Percentiles rank a stretch among this genome's conserved stretches.
These are phyloP conservation scores for Drosophila equinoxialis DNA, from an alignment of 1,140 invertebrate genomes.

Conservation along the genomic window DNA sequence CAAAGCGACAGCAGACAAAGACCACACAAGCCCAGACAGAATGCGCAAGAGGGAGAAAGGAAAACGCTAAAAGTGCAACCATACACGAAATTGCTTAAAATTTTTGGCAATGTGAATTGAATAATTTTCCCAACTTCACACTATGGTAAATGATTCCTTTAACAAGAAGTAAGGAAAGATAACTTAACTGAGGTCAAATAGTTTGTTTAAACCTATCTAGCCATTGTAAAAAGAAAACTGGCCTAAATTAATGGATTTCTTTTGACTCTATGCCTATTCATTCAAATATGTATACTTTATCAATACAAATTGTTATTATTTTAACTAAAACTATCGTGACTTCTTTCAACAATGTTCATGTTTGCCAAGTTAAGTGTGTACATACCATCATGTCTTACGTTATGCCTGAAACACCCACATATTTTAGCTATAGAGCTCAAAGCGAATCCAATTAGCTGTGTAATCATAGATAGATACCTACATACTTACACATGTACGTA, in stretches of 20 bases:
- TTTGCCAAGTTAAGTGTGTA: not conserved
- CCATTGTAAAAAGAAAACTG: too few species aligned
- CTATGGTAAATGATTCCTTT: not conserved
- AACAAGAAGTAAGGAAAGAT: not conserved
- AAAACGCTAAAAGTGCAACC: not conserved
- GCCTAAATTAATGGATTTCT: too few species aligned
- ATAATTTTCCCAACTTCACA: not conserved
- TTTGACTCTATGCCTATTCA: too few species aligned
- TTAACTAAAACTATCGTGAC: not conserved
- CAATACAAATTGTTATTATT: too few species aligned
- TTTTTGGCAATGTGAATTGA: not conserved
- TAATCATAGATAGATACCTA: not conserved
- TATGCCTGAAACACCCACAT: not conserved
- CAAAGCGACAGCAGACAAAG: constrained; percentile 26
- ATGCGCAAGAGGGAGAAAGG: not conserved
- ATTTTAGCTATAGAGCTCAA: not conserved
- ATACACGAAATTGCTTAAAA: not conserved
- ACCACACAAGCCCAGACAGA: not conserved
- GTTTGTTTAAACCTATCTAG: too few species aligned
- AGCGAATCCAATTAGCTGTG: constrained; percentile 4
- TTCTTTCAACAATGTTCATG: constrained; percentile 1
- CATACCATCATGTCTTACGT: constrained; percentile 2
- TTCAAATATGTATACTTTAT: too few species aligned
- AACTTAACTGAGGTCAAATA: too few species aligned
- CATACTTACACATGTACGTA: too few species aligned